phyloP scores from a whole-genome alignment of 2,888 invertebrate genomes.

The Liposcelis brunnea region DNA sequence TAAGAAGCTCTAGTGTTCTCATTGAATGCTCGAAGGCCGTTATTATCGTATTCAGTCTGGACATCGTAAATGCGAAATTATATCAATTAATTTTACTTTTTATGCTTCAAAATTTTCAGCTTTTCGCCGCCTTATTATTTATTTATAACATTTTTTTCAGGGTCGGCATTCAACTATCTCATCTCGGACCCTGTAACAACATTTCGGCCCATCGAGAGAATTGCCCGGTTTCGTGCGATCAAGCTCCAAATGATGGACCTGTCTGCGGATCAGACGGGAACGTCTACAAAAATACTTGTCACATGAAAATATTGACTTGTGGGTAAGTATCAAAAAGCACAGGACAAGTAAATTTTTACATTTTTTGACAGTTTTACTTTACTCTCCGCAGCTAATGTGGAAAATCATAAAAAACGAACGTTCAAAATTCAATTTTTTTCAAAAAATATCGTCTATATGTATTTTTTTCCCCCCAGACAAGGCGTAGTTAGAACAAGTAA shows the following conservation, averaged over 20 bases:
- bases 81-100: too few species aligned
- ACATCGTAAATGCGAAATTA: conserved; percentile 15
- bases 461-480: conserved; percentile 47
- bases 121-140: conserved; percentile 17
- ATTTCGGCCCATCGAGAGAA: conserved; percentile 71
- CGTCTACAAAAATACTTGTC: conserved; percentile 83
- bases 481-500: conserved; percentile 73
- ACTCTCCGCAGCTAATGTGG: too few species aligned
- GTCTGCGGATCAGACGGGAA: conserved; percentile 85
- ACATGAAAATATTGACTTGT: conserved; percentile 82
- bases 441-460: too few species aligned
- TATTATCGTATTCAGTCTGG: conserved; percentile 13
- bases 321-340: conserved; percentile 36
- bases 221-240: conserved; percentile 74
- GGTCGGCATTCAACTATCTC: conserved; percentile 41
- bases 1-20: conserved; percentile 13
- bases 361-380: conserved; percentile 8
- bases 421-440: neutral
- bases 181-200: conserved; percentile 45
- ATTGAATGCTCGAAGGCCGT: conserved; percentile 24
- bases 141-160: conserved; percentile 21
- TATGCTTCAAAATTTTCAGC: too few species aligned
- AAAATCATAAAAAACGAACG: neutral
- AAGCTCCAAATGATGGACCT: conserved; percentile 73
- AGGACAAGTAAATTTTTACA: too few species aligned